These are phyloP conservation scores for Scopus umbretta DNA, from an alignment of 2,113 vertebrate genomes.

Conservation along the genomic window DNA sequence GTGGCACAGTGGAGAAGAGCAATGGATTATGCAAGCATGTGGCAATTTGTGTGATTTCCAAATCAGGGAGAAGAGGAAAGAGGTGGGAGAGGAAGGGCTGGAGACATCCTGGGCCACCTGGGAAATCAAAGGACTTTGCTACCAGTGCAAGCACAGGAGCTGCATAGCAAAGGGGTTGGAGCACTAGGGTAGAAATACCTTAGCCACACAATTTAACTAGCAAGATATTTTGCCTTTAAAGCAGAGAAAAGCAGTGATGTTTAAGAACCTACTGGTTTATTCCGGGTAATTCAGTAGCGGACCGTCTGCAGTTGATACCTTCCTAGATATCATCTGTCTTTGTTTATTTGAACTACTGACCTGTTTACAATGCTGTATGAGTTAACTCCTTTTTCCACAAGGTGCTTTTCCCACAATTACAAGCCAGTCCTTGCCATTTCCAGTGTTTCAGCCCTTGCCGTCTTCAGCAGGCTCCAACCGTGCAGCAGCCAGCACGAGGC, in stretches of 20 bases:
- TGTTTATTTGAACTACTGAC: not conserved
- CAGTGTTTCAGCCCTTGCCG: not conserved
- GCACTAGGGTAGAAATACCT: not conserved
- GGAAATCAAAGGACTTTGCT: not conserved
- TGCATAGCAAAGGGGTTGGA: not conserved
- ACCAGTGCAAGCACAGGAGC: not conserved
- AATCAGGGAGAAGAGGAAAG: not conserved
- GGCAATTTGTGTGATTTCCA: not conserved
- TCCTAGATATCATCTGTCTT: not conserved
- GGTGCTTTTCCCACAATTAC: not conserved
- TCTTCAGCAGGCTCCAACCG: not conserved
- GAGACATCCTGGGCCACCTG: not conserved
- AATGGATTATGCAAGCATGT: not conserved
- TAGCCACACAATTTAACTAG: not conserved
- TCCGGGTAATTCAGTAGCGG: not conserved
- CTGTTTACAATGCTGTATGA: not conserved
- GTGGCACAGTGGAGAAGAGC: not conserved
- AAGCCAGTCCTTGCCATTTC: not conserved
- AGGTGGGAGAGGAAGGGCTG: not conserved
- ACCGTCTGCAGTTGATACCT: not conserved
- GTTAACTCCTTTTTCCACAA: not conserved
- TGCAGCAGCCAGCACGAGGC: not conserved
- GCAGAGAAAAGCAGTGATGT: not conserved
- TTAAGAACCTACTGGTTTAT: not conserved
- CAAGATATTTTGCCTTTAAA: not conserved